Evolutionary conservation across 2,888 invertebrate species (phyloP).

Genomic region (Platycheirus albimanus): DNA sequence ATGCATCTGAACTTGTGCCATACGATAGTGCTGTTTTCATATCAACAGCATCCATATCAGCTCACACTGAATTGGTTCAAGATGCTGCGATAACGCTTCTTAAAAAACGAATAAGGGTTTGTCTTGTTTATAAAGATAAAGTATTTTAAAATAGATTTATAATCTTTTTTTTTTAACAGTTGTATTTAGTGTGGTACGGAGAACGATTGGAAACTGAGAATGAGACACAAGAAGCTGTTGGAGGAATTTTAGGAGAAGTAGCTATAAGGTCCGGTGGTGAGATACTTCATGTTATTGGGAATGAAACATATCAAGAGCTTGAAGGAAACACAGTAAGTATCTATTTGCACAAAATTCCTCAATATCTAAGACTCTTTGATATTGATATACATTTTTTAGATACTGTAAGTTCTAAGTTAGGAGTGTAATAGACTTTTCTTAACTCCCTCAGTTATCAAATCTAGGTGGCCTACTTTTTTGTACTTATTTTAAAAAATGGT

Average conservation of each 20-base stretch:
- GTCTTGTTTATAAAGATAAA: conserved; percentile 58
- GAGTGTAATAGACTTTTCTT: no score
- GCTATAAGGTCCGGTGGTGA: conserved; percentile 83
- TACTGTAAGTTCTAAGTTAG: no score
- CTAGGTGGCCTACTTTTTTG: no score
- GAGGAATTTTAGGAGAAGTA: conserved; percentile 82
- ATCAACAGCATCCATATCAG: conserved; percentile 84
- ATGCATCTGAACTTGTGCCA: conserved; percentile 85
- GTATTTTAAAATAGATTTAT: conserved; percentile 6
- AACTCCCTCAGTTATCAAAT: no score
- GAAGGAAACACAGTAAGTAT: conserved; percentile 81
- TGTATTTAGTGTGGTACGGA: conserved; percentile 83
- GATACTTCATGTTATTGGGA: conserved; percentile 82
- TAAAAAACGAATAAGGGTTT: conserved; percentile 83
- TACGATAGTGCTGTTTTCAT: conserved; percentile 86
- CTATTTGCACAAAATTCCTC: no score
- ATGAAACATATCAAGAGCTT: conserved; percentile 80
- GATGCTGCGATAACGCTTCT: conserved; percentile 82
- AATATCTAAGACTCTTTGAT: no score
- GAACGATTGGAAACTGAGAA: conserved; percentile 81
- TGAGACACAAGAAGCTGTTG: conserved; percentile 82
- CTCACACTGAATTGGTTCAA: conserved; percentile 83
- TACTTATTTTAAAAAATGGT: no score
- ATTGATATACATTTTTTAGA: no score
- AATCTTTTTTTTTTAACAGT: conserved; percentile 77